Base-by-base conservation (phyloP, 2,113 vertebrate genomes). In the Crotalus tigris region DNA sequence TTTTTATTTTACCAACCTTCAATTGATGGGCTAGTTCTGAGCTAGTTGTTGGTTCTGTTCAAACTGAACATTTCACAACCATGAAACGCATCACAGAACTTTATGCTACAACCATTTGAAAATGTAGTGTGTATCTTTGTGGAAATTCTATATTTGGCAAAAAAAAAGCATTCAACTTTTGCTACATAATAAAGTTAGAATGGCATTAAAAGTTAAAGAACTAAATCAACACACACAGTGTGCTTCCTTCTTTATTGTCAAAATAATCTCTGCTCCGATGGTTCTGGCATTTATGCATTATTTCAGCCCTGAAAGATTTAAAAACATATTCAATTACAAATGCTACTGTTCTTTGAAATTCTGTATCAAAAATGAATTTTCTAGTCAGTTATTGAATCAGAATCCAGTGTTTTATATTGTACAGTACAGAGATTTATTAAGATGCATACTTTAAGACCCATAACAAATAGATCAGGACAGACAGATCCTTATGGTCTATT, bases 181-280 rank as follows among this genome's bases (percentile, higher is more conserved):
- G 29, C 92, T 29, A 88, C 95, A 96, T 91, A 92, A 92, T 64
- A 94, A 95, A 95, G 96, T 96, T 89, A 88, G 92, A 95, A 95
- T 75, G 94, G 92, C 93, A 95, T 81, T 64, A 64, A 95, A 94
- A 90, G 81, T 95, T 92, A 57, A 97, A 96, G 95, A 94, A 93
- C 93, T 97, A 94, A 90, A 85, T 96, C 85, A 96, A 57, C 23
- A 90, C 29, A 93, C 61, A 88, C 89, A 94, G 94, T 95, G 95
- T 96, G 91, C 96, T 96, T 94, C 95, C 94, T 95, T 92, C 90
- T 90, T 15, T 55, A 92, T 53, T 96, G 96, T 96, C 96, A 97
- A 96, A 97, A 97, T 95, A 97, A 94, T 91, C 94, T 58, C 94
- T 96, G 95, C 61, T 95, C 90, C 93, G 92, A 92, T 95, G 91